Evolutionary conservation across 2,888 invertebrate genomes (phyloP), one percentile per base, ranked within the genome.

Genomic region (Tiliacea aurago): DNA sequence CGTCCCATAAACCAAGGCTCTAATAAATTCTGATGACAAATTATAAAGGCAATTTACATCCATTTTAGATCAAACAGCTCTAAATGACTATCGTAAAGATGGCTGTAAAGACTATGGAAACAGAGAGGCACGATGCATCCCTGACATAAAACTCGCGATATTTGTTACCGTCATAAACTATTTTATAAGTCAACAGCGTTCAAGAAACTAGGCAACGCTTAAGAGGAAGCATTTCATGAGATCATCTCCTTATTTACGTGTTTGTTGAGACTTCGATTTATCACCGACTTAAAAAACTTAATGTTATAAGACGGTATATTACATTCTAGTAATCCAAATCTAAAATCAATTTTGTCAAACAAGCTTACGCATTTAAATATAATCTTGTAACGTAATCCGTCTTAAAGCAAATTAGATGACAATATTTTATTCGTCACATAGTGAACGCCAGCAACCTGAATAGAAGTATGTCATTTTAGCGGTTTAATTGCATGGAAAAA

Each of bases 121-220:
- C 86, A 86, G 88, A 89, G 88, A 88, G 82, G 86, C 81, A 84
- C 71, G 83, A 85, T 80, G 83, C 88, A 90, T 87, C 87, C 88
- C 88, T 88, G 88, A 87, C 89, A 92, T 91, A 90, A 91, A 92
- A 91, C 89, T 84, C 78, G 81, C 87, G 84, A 89, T 91, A 92
- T 93, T 94, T 92, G 93, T 92, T 90, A 87, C 90, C 87, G 85
- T 86, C 91, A 88, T 93, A 94, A 94, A 93, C 85, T 85, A 89
- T 90, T 91, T 91, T 90, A 90, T 90, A 89, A 88, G 86, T 90
- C 86, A 88, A 84, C 89, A 78, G 78, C 84, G 75, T 70, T 76
- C 75, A 78, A 83, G 86, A 86, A 85, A 89, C 87, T 84, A 85
- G 84, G 84, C 86, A 89, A 86, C 80, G 73, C 85, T 83, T 84